phyloP scores from a whole-genome alignment of 92 coral and sea anemone genomes.

The Micromussa lordhowensis region DNA sequence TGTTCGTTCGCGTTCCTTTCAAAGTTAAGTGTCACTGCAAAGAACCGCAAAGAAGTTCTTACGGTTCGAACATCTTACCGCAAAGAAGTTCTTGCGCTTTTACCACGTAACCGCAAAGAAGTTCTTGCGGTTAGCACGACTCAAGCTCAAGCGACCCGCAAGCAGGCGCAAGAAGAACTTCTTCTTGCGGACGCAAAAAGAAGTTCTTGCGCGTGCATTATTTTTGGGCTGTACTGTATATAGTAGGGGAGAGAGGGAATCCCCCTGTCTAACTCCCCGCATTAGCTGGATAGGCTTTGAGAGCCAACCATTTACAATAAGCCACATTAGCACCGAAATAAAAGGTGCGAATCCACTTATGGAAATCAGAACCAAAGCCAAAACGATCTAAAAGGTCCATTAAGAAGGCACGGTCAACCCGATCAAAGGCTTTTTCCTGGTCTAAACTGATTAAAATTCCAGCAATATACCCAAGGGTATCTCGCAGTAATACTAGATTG shows the following conservation, averaged over 20 bases:
- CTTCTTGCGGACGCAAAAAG: too few species aligned
- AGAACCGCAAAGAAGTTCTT: too few species aligned
- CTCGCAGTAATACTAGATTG: not conserved
- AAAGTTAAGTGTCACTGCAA: too few species aligned
- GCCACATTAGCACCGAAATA: not conserved
- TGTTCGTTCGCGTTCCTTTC: too few species aligned
- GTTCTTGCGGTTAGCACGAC: too few species aligned
- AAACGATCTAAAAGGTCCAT: not conserved
- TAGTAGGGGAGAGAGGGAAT: conserved; percentile 52
- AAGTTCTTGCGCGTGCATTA: too few species aligned
- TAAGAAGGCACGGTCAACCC: conserved; percentile 17
- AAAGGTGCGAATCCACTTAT: not conserved
- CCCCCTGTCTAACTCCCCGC: conserved; percentile 20
- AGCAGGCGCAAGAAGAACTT: too few species aligned
- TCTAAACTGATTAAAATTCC: conserved; percentile 12
- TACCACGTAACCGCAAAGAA: too few species aligned
- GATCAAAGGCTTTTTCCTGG: conserved; percentile 58
- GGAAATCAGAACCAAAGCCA: conserved; percentile 13
- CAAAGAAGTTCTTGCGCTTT: too few species aligned
- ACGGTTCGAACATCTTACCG: too few species aligned
- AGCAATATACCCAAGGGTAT: not conserved
- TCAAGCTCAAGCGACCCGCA: too few species aligned
- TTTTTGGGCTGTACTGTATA: too few species aligned
- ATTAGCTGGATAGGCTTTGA: not conserved
- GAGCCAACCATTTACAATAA: not conserved